These are phyloP conservation scores for Drosophila percnosoma DNA, from an alignment of 2,888 invertebrate species.

Conservation along the genomic window DNA sequence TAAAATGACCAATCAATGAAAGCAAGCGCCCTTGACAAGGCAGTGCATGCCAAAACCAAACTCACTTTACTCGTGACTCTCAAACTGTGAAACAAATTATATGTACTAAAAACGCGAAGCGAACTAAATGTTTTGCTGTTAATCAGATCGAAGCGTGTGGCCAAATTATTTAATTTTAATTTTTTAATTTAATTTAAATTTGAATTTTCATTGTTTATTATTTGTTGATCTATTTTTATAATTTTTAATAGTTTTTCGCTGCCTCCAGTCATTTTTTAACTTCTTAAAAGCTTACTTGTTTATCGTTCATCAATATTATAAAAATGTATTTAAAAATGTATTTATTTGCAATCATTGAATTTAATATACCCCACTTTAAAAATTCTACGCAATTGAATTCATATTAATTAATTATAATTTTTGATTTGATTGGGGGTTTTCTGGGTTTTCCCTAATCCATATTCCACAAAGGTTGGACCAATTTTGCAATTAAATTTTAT, in stretches of 20 bases:
- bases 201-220: background rate
- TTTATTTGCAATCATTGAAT: background rate
- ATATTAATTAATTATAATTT: background rate
- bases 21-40: background rate
- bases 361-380: background rate
- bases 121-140: background rate
- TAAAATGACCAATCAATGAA: slow-evolving; percentile 1
- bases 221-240: background rate
- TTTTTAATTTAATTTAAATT: background rate
- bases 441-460: background rate
- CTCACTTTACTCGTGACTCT: background rate
- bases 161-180: background rate
- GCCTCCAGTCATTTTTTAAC: background rate
- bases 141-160: background rate
- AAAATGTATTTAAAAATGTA: too few relatives aligned
- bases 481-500: too few relatives aligned
- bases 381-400: background rate
- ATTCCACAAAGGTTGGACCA: background rate
- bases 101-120: background rate
- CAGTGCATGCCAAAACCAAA: background rate
- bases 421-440: background rate
- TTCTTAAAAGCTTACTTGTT: too few relatives aligned
- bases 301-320: too few relatives aligned
- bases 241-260: background rate
- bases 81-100: background rate